A percentile compares a stretch with the other conserved stretches of the same genome.
Conservation (phyloP, 2,797 vertebrate species). For the Otolemur crassicaudatus region DNA sequence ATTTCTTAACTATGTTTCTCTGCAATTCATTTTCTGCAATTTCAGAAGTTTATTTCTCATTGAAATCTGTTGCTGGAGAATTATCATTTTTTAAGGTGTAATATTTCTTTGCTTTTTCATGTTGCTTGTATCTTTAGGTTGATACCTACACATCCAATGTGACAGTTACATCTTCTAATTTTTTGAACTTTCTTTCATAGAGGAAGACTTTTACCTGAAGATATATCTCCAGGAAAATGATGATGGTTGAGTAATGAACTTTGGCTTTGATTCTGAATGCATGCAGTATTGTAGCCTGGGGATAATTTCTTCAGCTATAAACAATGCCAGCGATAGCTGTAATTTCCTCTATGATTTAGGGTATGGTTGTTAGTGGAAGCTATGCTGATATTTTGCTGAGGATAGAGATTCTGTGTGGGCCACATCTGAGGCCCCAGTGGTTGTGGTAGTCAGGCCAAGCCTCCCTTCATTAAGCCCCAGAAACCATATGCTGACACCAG, state of each 20-base stretch:
- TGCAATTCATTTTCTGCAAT: no score
- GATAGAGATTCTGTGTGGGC: background rate
- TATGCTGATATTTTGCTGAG: background rate
- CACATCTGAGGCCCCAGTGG: background rate
- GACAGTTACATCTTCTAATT: background rate
- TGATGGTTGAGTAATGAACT: background rate
- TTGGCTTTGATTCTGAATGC: background rate
- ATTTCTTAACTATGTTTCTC: background rate
- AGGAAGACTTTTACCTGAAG: background rate
- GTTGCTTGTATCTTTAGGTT: background rate
- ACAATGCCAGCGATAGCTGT: background rate
- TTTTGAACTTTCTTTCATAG: background rate
- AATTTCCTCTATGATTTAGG: background rate
- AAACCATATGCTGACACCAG: background rate
- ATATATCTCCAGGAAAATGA: background rate
- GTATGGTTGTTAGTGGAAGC: background rate
- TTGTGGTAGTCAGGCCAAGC: background rate
- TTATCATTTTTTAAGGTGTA: background rate
- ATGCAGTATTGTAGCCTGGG: background rate
- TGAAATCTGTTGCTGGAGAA: background rate
- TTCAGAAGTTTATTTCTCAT: no score
- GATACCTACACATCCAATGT: no score
- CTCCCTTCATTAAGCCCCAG: background rate
- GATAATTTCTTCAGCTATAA: background rate
- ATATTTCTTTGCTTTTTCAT: background rate